A percentile compares a stretch with the other conserved stretches of the same genome.
These are phyloP conservation scores for Spodoptera picta DNA, from an alignment of 2,888 invertebrate genomes.

Conservation along the genomic window DNA sequence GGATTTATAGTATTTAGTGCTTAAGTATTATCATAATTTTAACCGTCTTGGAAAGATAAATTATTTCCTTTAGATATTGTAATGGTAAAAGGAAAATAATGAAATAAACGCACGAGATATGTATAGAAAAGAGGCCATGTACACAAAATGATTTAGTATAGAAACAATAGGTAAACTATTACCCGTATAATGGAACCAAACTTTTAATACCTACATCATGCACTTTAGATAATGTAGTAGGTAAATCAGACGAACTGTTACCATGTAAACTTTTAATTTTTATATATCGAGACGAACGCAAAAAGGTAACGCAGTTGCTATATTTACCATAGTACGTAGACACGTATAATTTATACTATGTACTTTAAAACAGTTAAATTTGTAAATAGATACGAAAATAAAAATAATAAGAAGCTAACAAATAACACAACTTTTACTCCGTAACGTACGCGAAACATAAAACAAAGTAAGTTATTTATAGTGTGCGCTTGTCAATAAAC, in stretches of 20 bases:
- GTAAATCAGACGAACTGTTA: constrained; percentile 20
- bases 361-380: no score
- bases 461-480: constrained; percentile 68
- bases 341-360: no score
- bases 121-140: no score
- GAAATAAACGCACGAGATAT: constrained; percentile 10
- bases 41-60: no score
- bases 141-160: constrained; percentile 14
- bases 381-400: constrained; percentile 5
- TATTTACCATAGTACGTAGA: no score
- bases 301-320: neutral
- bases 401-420: constrained; percentile 2
- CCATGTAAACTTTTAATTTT: constrained; percentile 13
- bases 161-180: constrained; percentile 25
- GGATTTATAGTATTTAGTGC: neutral
- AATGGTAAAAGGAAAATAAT: constrained; percentile 6
- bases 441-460: constrained; percentile 39
- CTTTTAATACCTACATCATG: constrained; percentile 30
- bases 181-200: constrained; percentile 33
- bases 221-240: constrained; percentile 13
- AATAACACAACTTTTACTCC: constrained; percentile 23
- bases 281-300: neutral
- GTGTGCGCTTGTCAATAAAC: constrained; percentile 71
- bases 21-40: no score
- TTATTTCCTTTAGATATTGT: no score